phyloP scores from a whole-genome alignment of 37 sponge, comb jelly and placozoan genomes.

The Axinella damicornis region DNA sequence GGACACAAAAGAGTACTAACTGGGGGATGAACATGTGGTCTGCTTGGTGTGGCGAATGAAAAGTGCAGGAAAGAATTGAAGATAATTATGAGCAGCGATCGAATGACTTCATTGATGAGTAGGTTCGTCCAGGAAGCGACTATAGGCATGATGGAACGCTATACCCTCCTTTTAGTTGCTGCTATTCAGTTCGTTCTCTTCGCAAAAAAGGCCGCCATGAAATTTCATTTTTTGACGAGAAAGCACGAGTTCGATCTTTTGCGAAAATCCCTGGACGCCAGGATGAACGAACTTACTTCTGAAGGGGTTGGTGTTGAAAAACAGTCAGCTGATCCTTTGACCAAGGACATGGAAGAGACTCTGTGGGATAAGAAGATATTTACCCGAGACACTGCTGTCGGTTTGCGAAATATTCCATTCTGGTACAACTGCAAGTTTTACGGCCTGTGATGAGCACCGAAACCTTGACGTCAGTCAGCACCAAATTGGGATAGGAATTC shows the following conservation, averaged over 20 bases:
- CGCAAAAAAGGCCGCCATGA: not conserved
- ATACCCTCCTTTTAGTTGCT: conserved; percentile 12
- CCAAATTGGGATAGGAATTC: not conserved
- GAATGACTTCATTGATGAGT: not conserved
- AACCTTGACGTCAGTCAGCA: not conserved
- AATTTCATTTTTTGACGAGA: not conserved
- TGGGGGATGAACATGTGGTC: not conserved
- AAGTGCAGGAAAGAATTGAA: not conserved
- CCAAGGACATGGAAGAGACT: not conserved
- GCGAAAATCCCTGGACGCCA: not conserved
- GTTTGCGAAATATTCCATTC: not conserved
- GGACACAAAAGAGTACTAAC: conserved; percentile 2
- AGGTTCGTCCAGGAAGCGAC: conserved; percentile 17
- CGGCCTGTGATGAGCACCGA: not conserved
- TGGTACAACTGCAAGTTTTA: conserved; percentile 1
- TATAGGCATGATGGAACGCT: not conserved
- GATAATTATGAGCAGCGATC: not conserved
- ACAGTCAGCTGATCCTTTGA: not conserved
- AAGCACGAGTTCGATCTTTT: not conserved
- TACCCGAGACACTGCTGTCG: too few species aligned
- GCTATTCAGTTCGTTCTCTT: not conserved
- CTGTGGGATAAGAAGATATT: conserved; percentile 16
- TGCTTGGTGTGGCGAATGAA: not conserved
- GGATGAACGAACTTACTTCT: conserved; percentile 4
- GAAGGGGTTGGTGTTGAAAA: not conserved